A percentile compares a stretch with the other conserved stretches of the same genome.
Conservation (phyloP, 2,113 vertebrate genomes). For the Uria aalge region DNA sequence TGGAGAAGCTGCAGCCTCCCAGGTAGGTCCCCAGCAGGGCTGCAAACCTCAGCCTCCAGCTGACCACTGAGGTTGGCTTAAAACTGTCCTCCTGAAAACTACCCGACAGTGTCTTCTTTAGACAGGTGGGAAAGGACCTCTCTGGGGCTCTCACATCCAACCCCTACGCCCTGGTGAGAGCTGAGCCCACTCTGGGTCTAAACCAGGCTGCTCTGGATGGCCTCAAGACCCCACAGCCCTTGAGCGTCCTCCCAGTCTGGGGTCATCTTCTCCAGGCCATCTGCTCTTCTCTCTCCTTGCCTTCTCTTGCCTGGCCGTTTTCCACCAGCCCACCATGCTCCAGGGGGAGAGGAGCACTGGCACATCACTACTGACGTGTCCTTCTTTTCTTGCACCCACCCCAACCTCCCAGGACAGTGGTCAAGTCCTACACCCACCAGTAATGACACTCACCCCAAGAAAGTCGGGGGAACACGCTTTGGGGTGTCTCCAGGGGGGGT, state of each 20-base stretch:
- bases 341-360: neutral
- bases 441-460: neutral
- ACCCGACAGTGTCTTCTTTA: neutral
- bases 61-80: neutral
- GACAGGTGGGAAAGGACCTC: neutral
- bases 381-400: neutral
- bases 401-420: neutral
- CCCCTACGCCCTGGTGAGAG: neutral
- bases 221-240: neutral
- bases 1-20: conserved; percentile 41
- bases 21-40: conserved; percentile 10
- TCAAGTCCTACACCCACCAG: neutral
- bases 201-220: neutral
- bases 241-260: neutral
- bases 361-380: neutral
- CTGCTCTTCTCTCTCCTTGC: neutral
- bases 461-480: fast-evolving
- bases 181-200: neutral
- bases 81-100: neutral
- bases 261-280: neutral
- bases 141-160: neutral
- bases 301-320: neutral
- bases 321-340: neutral
- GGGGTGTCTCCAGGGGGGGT: neutral
- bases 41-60: neutral